Evolutionary conservation across 2,888 invertebrate genomes (phyloP), one percentile per base, ranked within the genome.

Genomic region (Myopa tessellatipennis): DNA sequence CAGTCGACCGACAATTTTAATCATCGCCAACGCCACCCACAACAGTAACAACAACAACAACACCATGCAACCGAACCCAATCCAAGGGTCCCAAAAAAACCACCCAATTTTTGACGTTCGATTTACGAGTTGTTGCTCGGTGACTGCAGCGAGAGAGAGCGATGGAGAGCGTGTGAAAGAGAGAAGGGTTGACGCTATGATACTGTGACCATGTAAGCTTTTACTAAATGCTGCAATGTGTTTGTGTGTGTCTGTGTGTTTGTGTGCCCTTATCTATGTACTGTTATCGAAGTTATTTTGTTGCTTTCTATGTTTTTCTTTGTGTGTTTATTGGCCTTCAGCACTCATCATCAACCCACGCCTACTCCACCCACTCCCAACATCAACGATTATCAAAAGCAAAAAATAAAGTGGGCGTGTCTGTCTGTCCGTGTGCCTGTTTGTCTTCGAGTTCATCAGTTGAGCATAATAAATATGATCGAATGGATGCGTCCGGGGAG

Each of bases 251-350:
- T 58, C 34, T 58, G 72, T 60, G 16, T 60, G 38, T n/a, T 38
- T 60, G 10, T 52, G 7, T 18, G 61, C 3, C 61, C 26, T 34
- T 26, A 45, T 40, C 45, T 73, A 40, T 61, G 38, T 73, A 70
- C 50, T 55, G 14, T n/a, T 8, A 5, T 55, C 8, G 55, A 55
- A 2, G 10, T n/a, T 55, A 55, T 55, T 40, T 74, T 52, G 36
- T 67, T 74, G 50, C 55, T 68, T 67, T 34, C 8, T 14, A 16
- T 65, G 50, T 52, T 14, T 40, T 75, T 40, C 55, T 68, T n/a
- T 60, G 38, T 65, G 50, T 60, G 69, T 68, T 75, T 69, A 75
- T 75, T 75, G 69, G 75, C 69, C 68, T 69, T 34, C 34, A 14
- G 55, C 4, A 55, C 36, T 7, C 65, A 38, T 58, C 40, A 40